These are phyloP conservation scores for Ceratotherium simum DNA, from an alignment of 2,113 vertebrate species.

Conservation along the genomic window DNA sequence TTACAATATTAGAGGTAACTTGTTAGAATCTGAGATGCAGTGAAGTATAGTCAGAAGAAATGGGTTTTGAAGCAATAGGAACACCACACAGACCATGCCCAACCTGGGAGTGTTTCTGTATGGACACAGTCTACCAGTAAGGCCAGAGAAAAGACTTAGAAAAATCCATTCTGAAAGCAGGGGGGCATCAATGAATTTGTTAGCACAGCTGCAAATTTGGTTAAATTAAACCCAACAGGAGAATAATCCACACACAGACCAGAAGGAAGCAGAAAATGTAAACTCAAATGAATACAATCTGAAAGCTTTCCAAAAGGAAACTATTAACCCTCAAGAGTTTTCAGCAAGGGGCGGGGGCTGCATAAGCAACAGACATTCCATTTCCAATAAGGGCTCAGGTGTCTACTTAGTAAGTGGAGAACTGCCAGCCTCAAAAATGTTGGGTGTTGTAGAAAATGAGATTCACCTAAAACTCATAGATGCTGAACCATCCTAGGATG, in stretches of 20 bases:
- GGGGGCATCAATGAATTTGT: background rate
- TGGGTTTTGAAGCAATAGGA: background rate
- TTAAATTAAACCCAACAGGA: conserved; percentile 45
- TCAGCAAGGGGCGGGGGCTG: background rate
- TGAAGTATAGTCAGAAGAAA: background rate
- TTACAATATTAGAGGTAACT: background rate
- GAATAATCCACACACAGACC: conserved; percentile 14
- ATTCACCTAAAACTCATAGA: background rate
- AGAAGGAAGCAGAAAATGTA: background rate
- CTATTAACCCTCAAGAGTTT: conserved; percentile 5
- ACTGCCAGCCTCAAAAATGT: background rate
- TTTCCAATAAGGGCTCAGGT: background rate
- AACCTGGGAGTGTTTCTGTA: background rate
- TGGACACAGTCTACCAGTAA: background rate
- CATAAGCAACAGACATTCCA: background rate
- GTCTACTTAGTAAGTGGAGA: background rate
- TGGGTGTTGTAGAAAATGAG: background rate
- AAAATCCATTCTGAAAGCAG: conserved; percentile 13
- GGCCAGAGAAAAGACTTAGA: background rate
- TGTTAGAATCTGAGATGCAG: background rate
- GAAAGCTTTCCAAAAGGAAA: conserved; percentile 68
- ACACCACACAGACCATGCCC: background rate
- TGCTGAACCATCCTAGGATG: rapidly evolving
- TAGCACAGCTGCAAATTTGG: conserved; percentile 56
- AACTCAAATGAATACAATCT: conserved; percentile 4